Percentiles rank a stretch among this genome's conserved stretches.
phyloP scores from a whole-genome alignment of 2,113 vertebrate species.

The Passer montanus region DNA sequence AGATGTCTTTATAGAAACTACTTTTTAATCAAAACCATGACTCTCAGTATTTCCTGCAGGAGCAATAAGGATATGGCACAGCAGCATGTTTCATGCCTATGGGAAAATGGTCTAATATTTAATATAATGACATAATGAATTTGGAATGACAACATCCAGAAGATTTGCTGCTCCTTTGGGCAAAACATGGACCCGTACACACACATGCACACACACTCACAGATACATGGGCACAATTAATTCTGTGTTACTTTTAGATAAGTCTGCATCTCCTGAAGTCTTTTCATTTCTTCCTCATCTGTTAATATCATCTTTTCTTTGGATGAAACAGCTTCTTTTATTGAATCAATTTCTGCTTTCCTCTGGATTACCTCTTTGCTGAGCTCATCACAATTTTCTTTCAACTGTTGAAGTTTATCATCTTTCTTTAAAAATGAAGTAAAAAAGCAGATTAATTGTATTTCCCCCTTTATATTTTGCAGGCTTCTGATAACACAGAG shows the following conservation, averaged over 20 bases:
- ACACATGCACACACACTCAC: neutral
- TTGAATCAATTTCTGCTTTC: conserved; percentile 80
- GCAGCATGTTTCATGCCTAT: neutral
- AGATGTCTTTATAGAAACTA: neutral
- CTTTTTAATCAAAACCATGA: neutral
- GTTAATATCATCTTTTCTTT: conserved; percentile 73
- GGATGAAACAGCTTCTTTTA: conserved; percentile 79
- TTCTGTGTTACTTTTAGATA: conserved; percentile 77
- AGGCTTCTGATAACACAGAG: neutral
- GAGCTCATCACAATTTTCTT: conserved; percentile 83
- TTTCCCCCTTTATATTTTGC: neutral
- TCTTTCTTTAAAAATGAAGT: conserved; percentile 75
- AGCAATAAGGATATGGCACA: neutral
- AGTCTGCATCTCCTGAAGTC: conserved; percentile 73
- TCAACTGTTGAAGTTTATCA: conserved; percentile 73
- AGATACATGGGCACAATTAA: neutral
- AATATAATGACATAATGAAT: neutral
- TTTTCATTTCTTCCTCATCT: conserved; percentile 79
- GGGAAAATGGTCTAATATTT: neutral
- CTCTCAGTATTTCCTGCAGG: neutral
- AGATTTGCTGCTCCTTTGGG: neutral
- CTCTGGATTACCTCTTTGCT: conserved; percentile 82
- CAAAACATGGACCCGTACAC: neutral
- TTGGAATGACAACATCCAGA: neutral
- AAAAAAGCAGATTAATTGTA: neutral